Percentiles rank a stretch among this genome's conserved stretches.
Conservation (phyloP, 2,888 invertebrate species). For the Flexamia atlantica region DNA sequence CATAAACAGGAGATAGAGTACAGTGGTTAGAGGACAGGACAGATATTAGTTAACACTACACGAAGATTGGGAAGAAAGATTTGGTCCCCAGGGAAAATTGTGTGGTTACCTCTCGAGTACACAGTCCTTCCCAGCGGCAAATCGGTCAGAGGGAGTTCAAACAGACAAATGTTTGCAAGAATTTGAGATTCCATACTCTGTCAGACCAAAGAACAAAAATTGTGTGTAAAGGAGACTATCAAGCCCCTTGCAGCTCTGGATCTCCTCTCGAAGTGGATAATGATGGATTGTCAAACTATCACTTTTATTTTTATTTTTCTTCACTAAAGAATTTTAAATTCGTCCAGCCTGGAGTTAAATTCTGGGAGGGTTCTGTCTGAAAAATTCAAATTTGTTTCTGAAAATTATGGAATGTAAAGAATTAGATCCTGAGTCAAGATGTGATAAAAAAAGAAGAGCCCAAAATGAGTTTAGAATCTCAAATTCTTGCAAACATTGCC, state of each 20-base stretch:
- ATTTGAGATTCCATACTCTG: conserved; percentile 81
- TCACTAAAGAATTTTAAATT: too few species aligned
- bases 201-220: conserved; percentile 86
- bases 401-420: too few species aligned
- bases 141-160: not conserved
- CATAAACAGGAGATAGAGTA: not conserved
- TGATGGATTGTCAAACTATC: too few species aligned
- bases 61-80: not conserved
- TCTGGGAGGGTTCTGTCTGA: too few species aligned
- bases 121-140: not conserved
- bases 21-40: not conserved
- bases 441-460: too few species aligned
- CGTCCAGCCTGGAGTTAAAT: too few species aligned
- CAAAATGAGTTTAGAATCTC: conserved; percentile 82
- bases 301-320: too few species aligned
- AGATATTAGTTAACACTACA: not conserved
- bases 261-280: too few species aligned
- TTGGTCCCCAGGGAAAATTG: not conserved
- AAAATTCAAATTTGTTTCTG: too few species aligned
- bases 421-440: too few species aligned
- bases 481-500: conserved; percentile 76
- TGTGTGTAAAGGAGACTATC: too few species aligned
- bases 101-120: not conserved
- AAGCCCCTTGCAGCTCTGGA: too few species aligned
- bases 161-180: conserved; percentile 74